Evolutionary conservation across 1,140 invertebrate species (phyloP), one percentile per base, ranked within the genome.

Genomic region (Fragariocoptes setiger): DNA sequence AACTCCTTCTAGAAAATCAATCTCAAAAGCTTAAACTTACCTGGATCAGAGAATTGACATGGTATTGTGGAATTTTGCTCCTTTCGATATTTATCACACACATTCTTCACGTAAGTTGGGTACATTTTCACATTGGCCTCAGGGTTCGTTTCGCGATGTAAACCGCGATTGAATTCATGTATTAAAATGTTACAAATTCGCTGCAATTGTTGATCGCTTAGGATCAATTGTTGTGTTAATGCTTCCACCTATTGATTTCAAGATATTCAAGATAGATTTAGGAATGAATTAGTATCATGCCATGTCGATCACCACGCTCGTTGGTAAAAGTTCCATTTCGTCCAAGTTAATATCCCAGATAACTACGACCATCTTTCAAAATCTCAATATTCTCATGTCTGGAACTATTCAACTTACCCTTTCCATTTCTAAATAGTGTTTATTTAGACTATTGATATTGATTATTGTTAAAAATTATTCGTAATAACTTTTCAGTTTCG

Each of bases 81-180:
- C 44, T 58, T 62, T 80, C 76, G 77, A 64, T 74, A 75, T 44
- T 88, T 86, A 59, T 85, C 77, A 0, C 90, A 86, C 45, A 95
- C 67, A 56, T 86, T 71, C 55, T 86, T 74, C 17, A 97, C 85
- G 53, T 86, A 97, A 0, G 88, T 94, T n/a, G 78, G 73, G 54
- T 76, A 90, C 60, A 76, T 78, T 60, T 90, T 92, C 5, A 88
- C 71, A 39, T 68, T 69, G 0, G 85, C 64, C 14, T 65, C 60
- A 0, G 63, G 56, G 51, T 88, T 74, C 4, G 71, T 75, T 4
- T 69, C 63, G 49, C 69, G 73, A 1, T 63, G 60, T 17, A 95
- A 60, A 15, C 86, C 86, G 46, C 66, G 67, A 15, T 73, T 60
- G 42, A 92, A 69, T 50, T 82, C 72, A 2, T 66, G 56, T 37